These are phyloP conservation scores for Autographa pulchrina DNA, from an alignment of 2,888 invertebrate species.

Conservation along the genomic window DNA sequence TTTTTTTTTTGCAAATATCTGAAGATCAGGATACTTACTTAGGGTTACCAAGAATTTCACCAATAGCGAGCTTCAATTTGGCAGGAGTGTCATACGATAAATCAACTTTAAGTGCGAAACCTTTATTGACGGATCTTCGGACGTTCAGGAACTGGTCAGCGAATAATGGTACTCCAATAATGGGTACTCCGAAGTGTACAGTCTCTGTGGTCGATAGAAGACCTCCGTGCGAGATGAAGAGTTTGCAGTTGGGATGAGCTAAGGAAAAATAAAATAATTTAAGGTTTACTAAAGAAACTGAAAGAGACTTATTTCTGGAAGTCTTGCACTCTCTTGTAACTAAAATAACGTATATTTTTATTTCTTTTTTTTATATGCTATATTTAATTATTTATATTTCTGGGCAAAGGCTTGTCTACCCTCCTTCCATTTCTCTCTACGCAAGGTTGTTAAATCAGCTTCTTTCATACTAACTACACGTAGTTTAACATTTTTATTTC, in stretches of 20 bases:
- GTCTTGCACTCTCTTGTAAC: too few species aligned
- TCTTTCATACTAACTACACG: too few species aligned
- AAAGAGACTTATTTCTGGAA: too few species aligned
- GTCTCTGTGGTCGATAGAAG: conserved; percentile 72
- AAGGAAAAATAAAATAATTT: conserved; percentile 7
- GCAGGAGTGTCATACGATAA: conserved; percentile 61
- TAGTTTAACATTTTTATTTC: too few species aligned
- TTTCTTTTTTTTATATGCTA: too few species aligned
- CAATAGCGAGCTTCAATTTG: conserved; percentile 67
- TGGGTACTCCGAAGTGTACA: conserved; percentile 71
- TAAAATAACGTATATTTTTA: too few species aligned
- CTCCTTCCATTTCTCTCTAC: too few species aligned
- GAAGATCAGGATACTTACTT: conserved; percentile 60
- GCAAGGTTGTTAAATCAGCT: too few species aligned
- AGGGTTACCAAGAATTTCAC: conserved; percentile 64
- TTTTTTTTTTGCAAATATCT: background rate
- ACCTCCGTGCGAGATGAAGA: conserved; percentile 76
- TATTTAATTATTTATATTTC: too few species aligned
- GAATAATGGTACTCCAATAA: conserved; percentile 74
- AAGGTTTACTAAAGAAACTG: background rate
- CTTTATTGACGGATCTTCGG: conserved; percentile 66
- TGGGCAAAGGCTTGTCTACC: too few species aligned
- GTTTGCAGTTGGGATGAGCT: conserved; percentile 74
- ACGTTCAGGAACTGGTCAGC: conserved; percentile 74
- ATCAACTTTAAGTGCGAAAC: conserved; percentile 67